Percentiles rank a stretch among this genome's conserved stretches.
phyloP scores from a whole-genome alignment of 2,113 vertebrate species.

The Pangasianodon hypophthalmus region DNA sequence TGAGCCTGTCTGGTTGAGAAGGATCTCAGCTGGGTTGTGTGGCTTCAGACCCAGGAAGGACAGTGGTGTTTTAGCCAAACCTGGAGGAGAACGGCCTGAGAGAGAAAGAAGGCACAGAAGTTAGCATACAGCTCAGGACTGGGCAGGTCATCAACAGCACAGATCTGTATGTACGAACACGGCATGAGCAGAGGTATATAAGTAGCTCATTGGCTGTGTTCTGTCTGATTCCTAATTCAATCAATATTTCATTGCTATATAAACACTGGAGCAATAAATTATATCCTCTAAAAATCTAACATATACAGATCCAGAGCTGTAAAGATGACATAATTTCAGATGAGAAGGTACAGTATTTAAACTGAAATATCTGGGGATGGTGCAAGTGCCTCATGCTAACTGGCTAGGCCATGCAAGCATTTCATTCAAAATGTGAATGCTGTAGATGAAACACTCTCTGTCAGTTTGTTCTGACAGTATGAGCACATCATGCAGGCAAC shows the following conservation, averaged over 20 bases:
- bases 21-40: constrained; percentile 91
- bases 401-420: constrained; percentile 54
- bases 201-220: constrained; percentile 1
- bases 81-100: constrained; percentile 91
- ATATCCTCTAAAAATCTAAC: background rate
- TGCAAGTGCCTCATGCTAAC: constrained; percentile 67
- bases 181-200: background rate
- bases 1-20: constrained; percentile 86
- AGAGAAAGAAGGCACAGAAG: background rate
- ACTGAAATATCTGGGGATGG: constrained; percentile 43
- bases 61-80: constrained; percentile 92
- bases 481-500: constrained; percentile 45
- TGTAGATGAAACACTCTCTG: constrained; percentile 35
- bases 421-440: constrained; percentile 24
- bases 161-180: constrained; percentile 42
- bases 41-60: constrained; percentile 95
- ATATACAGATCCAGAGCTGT: constrained; percentile 61
- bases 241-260: background rate
- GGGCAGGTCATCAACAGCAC: constrained; percentile 56
- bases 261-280: background rate
- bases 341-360: background rate
- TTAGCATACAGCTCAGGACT: constrained; percentile 8
- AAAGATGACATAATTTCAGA: constrained; percentile 47
- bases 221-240: background rate
- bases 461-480: constrained; percentile 21